Base-by-base conservation (phyloP, 2,797 vertebrate species). In the Fistularia tabacaria region DNA sequence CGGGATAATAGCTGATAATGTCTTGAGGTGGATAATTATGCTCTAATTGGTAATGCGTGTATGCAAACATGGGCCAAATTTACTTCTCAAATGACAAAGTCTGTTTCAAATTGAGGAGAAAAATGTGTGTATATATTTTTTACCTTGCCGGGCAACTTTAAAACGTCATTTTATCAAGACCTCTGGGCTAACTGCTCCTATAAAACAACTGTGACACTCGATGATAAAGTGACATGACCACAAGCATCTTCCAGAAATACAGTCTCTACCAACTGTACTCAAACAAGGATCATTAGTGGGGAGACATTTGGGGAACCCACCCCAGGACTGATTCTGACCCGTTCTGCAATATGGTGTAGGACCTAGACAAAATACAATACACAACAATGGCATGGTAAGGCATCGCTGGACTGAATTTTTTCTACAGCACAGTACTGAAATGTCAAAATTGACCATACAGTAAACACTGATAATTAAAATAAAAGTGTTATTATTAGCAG, bases 311-410 rank as follows among this genome's bases (percentile, higher is more conserved):
- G 44, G 64, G 73, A 82, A 72, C 67, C 64, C 60, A 71, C 54
- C 54, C 47, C 55, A 65, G 51, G 51, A 77, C 71, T 77, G 39
- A 65, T 80, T 84, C 87, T 89, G 88, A 89, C 87, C 87, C 88
- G 85, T 81, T 88, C 85, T 87, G 87, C 83, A 88, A 89, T 83
- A 88, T 71, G 81, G 76, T 83, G 83, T 82, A 78, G 88, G 85
- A 86, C 87, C 88, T 89, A 58, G 84, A 88, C 79, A 74, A 69
- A 79, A 87, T 85, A 86, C 82, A 88, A 84, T 77, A 83, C 74
- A 88, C 79, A 88, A 83, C 78, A 85, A 72, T 38, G 59, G 66
- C 53, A 86, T 38, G 49, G 72, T 84, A 68, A 87, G 75, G 66
- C 70, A 79, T 54, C 41, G 55, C 11, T 36, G 41, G 6, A 14